Base-by-base conservation (phyloP, 2,797 vertebrate genomes). In the Linurgus olivaceus region DNA sequence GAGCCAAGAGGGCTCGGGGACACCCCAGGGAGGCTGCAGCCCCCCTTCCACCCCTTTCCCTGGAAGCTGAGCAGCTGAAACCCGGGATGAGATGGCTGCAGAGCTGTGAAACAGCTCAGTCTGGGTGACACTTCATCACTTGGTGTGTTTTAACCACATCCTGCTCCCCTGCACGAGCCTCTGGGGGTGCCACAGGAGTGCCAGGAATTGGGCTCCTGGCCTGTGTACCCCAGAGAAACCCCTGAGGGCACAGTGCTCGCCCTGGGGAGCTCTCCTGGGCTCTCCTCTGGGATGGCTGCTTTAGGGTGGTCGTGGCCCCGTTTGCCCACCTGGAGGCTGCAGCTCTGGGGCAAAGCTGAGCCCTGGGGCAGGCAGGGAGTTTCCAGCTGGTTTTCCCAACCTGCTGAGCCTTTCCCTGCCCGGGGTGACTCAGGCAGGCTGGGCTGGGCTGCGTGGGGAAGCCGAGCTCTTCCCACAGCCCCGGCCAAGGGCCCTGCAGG, bases 161-260 rank as follows among this genome's bases (percentile, higher is more conserved):
- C 79, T 17, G 54, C 54, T 68, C 28, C 63, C 35, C 74, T 29
- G 31, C 66, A 29, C 4, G 0, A 33, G 26, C 15, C 3, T 2
- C 13, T 1, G 3, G 5, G 52, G n/a, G 54, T 29, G 50, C 35
- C 18, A 3, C 0, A 7, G 0, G 29, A 6, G 37, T 0, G 65
- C 35, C 79, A 38, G 50, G 31, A 47, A 11, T 0, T 4, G 61
- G 16, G 63, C 33, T 88, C 26, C 82, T 54, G 20, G 2, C 40
- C 28, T 14, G 54, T 10, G 31, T 2, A 31, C 9, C 48, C 42
- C 58, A 33, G 6, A 35, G 16, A 16, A 55, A 2, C 1, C 67
- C 72, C 47, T 17, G 15, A 2, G 51, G 28, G 38, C 20, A 23
- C 1, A 8, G 70, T 3, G 65, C 50, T 37, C 61, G n/a, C 42